Conservation (phyloP, 2,113 vertebrate species). For the Sakesphorus luctuosus region DNA sequence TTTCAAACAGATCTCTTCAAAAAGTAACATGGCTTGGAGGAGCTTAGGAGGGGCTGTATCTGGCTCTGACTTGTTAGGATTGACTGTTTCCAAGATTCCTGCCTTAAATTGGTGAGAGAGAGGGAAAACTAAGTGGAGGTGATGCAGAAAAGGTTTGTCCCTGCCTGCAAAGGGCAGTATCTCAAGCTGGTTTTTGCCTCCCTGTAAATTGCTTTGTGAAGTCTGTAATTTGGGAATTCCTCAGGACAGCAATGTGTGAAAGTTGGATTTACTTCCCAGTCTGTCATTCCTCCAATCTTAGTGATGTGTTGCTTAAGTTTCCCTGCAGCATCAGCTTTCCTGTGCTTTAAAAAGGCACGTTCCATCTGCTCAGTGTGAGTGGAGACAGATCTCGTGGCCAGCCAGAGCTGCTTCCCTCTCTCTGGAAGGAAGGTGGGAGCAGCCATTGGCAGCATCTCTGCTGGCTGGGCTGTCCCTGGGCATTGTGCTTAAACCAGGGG, state of each 20-base stretch:
- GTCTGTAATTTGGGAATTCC: not conserved
- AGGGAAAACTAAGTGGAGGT: not conserved
- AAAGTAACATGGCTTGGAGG: not conserved
- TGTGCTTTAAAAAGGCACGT: rapidly evolving
- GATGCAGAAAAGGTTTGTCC: not conserved
- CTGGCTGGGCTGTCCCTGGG: not conserved
- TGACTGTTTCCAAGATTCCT: not conserved
- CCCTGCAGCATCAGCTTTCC: not conserved
- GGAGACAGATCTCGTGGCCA: not conserved
- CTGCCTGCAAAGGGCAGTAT: not conserved
- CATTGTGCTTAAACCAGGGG: not conserved
- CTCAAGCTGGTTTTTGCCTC: not conserved
- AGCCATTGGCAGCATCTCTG: not conserved
- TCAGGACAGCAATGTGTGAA: not conserved
- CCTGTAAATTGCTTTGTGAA: not conserved
- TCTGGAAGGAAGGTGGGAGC: not conserved
- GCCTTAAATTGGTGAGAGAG: not conserved
- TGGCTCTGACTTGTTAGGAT: not conserved
- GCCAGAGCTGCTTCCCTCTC: not conserved
- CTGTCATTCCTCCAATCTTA: not conserved
- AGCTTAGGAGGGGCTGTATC: not conserved
- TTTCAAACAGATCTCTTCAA: not conserved
- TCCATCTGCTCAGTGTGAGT: not conserved
- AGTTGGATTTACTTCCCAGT: not conserved
- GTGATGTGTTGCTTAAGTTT: not conserved